Conservation (phyloP, 2,113 vertebrate species). For the Pleuronectes platessa region DNA sequence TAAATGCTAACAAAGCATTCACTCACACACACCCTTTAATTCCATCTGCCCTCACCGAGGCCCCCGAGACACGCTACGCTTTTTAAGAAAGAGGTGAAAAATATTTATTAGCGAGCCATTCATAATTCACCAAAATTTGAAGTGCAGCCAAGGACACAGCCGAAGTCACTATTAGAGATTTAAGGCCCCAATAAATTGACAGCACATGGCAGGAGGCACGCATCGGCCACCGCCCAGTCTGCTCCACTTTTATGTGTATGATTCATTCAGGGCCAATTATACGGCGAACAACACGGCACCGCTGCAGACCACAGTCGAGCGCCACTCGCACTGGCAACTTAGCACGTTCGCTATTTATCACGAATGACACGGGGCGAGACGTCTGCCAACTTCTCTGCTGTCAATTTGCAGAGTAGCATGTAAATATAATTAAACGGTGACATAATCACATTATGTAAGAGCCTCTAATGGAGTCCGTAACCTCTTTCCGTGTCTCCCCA, state of each 20-base stretch:
- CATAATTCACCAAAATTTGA: slow-evolving; percentile 52
- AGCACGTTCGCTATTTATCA: slow-evolving; percentile 45
- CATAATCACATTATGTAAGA: slow-evolving; percentile 65
- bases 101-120: slow-evolving; percentile 55
- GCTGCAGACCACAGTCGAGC: slow-evolving; percentile 14
- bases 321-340: slow-evolving; percentile 20
- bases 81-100: slow-evolving; percentile 36
- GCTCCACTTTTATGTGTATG: slow-evolving; percentile 28
- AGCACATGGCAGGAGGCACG: slow-evolving; percentile 17
- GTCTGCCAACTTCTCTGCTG: slow-evolving; percentile 44
- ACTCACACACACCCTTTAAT: background rate
- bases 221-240: slow-evolving; percentile 30
- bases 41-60: background rate
- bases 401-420: slow-evolving; percentile 62
- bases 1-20: background rate
- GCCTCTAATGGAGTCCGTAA: slow-evolving; percentile 64
- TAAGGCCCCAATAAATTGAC: slow-evolving; percentile 48
- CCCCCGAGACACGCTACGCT: background rate
- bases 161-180: slow-evolving; percentile 42
- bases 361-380: slow-evolving; percentile 13
- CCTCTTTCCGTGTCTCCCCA: slow-evolving; percentile 30
- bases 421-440: slow-evolving; percentile 70
- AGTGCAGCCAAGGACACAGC: slow-evolving; percentile 52
- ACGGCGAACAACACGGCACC: slow-evolving; percentile 1
- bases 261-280: slow-evolving; percentile 49